These are phyloP conservation scores for Drosophila simulans DNA, from an alignment of 1,140 invertebrate genomes.

Conservation along the genomic window DNA sequence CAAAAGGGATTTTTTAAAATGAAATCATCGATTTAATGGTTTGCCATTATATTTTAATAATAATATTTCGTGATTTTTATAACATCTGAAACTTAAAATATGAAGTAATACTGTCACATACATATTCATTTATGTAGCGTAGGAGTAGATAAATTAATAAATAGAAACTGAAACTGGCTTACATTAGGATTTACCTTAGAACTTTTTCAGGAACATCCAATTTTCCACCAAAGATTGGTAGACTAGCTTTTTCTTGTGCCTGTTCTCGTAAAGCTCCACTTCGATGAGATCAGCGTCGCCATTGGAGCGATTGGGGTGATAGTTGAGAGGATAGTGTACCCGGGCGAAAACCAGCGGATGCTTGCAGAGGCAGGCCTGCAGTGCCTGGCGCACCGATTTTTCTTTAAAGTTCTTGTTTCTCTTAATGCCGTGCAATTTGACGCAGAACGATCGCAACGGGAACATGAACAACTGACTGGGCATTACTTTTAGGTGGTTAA, in stretches of 20 bases:
- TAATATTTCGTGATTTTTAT: too few relatives aligned
- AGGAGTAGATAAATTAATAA: not conserved
- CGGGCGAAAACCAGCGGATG: conserved; percentile 36
- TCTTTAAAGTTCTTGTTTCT: conserved; percentile 42
- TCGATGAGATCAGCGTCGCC: conserved; percentile 30
- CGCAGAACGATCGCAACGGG: conserved; percentile 65
- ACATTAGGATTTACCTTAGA: too few relatives aligned
- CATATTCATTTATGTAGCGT: conserved; percentile 40
- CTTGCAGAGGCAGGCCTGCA: conserved; percentile 32
- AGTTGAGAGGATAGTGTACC: conserved; percentile 44
- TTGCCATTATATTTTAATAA: not conserved
- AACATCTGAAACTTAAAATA: not conserved
- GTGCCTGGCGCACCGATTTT: conserved; percentile 31
- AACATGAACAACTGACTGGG: conserved; percentile 60
- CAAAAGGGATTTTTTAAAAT: too few relatives aligned
- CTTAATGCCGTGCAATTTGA: conserved; percentile 56
- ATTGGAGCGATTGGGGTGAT: conserved; percentile 8
- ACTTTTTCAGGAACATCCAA: conserved; percentile 28
- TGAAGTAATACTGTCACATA: conserved; percentile 11
- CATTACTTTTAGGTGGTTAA: conserved; percentile 49
- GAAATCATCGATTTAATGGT: too few relatives aligned
- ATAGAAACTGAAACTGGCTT: too few relatives aligned
- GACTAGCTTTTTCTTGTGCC: conserved; percentile 7
- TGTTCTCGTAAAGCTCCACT: conserved; percentile 48
- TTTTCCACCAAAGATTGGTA: conserved; percentile 53